These are phyloP conservation scores for Eretmocerus hayati DNA, from an alignment of 2,888 invertebrate genomes.

Conservation along the genomic window DNA sequence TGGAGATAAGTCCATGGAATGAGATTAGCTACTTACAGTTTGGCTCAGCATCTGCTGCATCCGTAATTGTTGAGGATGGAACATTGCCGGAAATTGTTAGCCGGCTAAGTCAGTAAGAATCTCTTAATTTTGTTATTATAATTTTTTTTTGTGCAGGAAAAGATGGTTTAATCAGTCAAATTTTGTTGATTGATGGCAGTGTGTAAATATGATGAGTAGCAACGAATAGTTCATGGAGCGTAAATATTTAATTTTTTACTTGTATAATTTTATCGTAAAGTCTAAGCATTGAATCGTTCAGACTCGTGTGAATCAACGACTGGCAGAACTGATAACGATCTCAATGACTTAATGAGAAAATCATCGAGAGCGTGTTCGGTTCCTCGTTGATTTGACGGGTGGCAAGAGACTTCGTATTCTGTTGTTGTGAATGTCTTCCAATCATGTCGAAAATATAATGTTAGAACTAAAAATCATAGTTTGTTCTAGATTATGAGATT, in stretches of 20 bases:
- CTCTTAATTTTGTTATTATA: not conserved
- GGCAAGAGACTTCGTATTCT: slow-evolving; percentile 10
- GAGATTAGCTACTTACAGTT: slow-evolving; percentile 32
- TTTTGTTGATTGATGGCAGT: slow-evolving; percentile 24
- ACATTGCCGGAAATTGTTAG: not conserved
- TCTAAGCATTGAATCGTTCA: not conserved
- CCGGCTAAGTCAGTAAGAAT: too few relatives aligned
- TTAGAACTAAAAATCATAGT: slow-evolving; percentile 2
- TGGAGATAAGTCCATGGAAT: slow-evolving; percentile 40
- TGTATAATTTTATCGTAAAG: slow-evolving; percentile 11
- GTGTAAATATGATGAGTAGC: slow-evolving; percentile 39
- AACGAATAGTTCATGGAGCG: slow-evolving; percentile 28
- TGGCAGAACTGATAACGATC: not conserved
- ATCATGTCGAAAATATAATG: too few relatives aligned
- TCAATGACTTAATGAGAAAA: not conserved
- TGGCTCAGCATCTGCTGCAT: not conserved
- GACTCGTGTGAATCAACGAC: slow-evolving; percentile 7
- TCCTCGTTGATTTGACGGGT: slow-evolving; percentile 7
- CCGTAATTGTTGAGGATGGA: not conserved
- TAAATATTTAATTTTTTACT: slow-evolving; percentile 4
- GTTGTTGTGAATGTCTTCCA: slow-evolving; percentile 20
- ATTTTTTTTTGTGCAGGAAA: slow-evolving; percentile 18
- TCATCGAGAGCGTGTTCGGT: not conserved
- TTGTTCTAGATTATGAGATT: not conserved
- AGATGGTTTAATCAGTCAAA: slow-evolving; percentile 38